phyloP scores from a whole-genome alignment of 2,113 vertebrate species.

The Zingel zingel region DNA sequence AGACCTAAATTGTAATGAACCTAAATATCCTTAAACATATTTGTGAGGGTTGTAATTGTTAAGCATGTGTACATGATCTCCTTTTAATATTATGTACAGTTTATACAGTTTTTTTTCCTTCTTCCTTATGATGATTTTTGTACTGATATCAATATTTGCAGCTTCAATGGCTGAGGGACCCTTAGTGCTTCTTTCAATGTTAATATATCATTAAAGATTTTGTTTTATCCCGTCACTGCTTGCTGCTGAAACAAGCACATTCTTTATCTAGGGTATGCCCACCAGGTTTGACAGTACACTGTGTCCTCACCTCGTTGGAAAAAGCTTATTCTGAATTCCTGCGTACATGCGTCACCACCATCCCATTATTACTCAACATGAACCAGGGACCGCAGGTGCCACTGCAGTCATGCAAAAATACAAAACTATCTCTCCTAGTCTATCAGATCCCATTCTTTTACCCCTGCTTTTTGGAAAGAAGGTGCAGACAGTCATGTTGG shows the following conservation, averaged over 20 bases:
- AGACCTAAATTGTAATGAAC: background rate
- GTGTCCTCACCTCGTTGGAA: background rate
- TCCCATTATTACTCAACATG: background rate
- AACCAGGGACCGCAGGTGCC: background rate
- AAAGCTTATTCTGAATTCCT: background rate
- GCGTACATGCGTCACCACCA: background rate
- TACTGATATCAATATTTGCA: background rate
- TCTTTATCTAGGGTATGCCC: background rate
- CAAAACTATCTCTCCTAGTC: background rate
- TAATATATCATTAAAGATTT: background rate
- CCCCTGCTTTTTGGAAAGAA: background rate
- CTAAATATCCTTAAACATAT: background rate
- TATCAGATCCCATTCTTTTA: constrained; percentile 9
- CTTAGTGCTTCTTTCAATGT: background rate
- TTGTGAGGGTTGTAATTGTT: background rate
- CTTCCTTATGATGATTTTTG: background rate
- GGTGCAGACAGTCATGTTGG: constrained; percentile 22
- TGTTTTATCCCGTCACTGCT: background rate
- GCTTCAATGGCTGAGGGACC: background rate
- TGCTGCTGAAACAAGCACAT: background rate
- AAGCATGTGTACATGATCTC: too few relatives aligned
- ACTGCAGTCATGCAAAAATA: background rate
- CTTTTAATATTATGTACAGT: background rate
- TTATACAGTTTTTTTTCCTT: background rate
- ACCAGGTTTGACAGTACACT: background rate